Base-by-base conservation (phyloP, 53 echinoderm and acorn worm genomes). In the Paelopatides confundens region DNA sequence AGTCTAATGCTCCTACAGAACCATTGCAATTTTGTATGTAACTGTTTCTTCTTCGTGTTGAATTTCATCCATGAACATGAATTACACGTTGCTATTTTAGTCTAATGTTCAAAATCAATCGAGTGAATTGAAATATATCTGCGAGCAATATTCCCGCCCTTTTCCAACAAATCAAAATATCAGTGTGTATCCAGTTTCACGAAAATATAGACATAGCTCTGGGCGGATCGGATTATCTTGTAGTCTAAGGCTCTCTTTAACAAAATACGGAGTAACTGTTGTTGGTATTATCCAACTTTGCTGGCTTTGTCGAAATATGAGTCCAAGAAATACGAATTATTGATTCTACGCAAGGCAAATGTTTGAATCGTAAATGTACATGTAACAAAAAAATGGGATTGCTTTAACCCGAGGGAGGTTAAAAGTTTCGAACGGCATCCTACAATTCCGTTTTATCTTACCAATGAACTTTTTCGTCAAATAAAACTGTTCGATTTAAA, bases 101-200 rank as follows among this genome's bases (percentile, higher is more conserved):
- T 74, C 74, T 74, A 50, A 81, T 81, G 58, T 81, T 81, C 30
- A n/a, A 53, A 81, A 81, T 81, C 81, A 81, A 54, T 58, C 52
- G 52, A 49, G 50, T 81, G 81, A 52, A 81, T 58, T 53, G 52
- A 81, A 81, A 53, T 81, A 32, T 51, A 53, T 52, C 81, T 81
- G 52, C 53, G 58, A 54, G 81, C 52, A n/a, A 33, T 53, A 33
- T 81, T 81, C 52, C 81, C 81, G 31, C 58, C 81, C 53, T 58
- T 81, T 58, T 58, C 17, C 81, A 51, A 81, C 81, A 81, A 81
- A 81, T 81, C 52, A 81, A 81, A 81, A 81, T 58, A 81, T 51
- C 27, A 34, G 52, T 21, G 58, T 31, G 81, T 81, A 81, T 81
- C 81, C 54, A 51, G 81, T 81, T 81, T 81, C 81, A 49, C 53